Evolutionary conservation across 1,140 invertebrate species (phyloP).

Genomic region (Nebria ingens): DNA sequence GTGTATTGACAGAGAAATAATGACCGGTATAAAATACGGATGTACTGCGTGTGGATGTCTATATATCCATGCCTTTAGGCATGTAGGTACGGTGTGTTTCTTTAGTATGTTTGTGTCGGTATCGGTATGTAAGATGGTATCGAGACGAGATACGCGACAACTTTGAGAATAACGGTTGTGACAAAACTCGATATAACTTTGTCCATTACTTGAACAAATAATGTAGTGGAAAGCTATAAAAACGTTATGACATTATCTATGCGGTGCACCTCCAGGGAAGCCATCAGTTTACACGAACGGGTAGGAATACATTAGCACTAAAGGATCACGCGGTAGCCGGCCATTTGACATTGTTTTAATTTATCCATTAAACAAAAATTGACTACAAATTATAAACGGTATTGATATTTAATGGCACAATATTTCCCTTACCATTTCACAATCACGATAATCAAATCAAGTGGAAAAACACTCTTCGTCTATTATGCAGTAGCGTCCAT

Average conservation of each 20-base stretch:
- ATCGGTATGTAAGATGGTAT: neutral
- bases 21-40: too few relatives aligned
- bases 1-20: too few relatives aligned
- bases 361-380: too few relatives aligned
- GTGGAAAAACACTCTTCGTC: too few relatives aligned
- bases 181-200: conserved; percentile 9
- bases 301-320: neutral
- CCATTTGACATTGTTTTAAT: neutral
- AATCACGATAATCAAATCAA: neutral
- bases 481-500: too few relatives aligned
- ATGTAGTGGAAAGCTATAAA: conserved; percentile 9
- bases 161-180: neutral
- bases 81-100: too few relatives aligned
- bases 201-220: conserved; percentile 8
- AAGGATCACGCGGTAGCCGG: too few relatives aligned
- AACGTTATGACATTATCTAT: conserved; percentile 9
- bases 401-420: neutral
- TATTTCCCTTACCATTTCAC: neutral
- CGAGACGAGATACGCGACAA: neutral
- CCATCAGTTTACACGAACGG: neutral
- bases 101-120: neutral
- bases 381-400: too few relatives aligned
- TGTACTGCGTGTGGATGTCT: too few relatives aligned
- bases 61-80: neutral
- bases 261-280: neutral